A percentile compares a stretch with the other conserved stretches of the same genome.
Evolutionary conservation across 30 jellyfish, hydroid and myxozoan species (phyloP).

Genomic region (Sanderia malayensis): DNA sequence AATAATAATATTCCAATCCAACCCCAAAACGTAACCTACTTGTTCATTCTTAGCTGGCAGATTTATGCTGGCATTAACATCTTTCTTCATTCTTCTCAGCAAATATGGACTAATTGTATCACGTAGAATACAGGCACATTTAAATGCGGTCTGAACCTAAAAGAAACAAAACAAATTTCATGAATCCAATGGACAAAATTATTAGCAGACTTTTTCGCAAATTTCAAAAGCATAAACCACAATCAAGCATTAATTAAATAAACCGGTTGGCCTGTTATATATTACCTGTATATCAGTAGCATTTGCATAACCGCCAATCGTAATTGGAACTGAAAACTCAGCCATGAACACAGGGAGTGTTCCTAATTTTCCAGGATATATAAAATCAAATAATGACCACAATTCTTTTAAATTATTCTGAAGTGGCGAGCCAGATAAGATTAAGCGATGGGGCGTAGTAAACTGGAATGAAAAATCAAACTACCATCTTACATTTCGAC

Average conservation of each 20-base stretch:
- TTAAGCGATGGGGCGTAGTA: slow-evolving; percentile 90
- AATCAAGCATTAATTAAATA: too few relatives aligned
- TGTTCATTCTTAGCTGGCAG: slow-evolving; percentile 91
- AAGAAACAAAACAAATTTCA: not conserved
- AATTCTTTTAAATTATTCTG: slow-evolving; percentile 92
- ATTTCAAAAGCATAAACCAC: too few relatives aligned
- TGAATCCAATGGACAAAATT: too few relatives aligned
- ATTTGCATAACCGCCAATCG: slow-evolving; percentile 97
- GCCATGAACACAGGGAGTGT: slow-evolving; percentile 97
- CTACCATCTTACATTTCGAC: too few relatives aligned
- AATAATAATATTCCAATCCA: too few relatives aligned
- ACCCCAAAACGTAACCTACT: too few relatives aligned
- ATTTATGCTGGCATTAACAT: slow-evolving; percentile 58
- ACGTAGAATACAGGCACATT: slow-evolving; percentile 77
- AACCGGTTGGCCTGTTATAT: too few relatives aligned
- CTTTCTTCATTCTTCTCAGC: slow-evolving; percentile 83
- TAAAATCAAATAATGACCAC: slow-evolving; percentile 96
- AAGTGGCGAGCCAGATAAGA: slow-evolving; percentile 92
- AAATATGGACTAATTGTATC: slow-evolving; percentile 87
- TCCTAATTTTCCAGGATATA: slow-evolving; percentile 95
- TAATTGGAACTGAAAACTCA: slow-evolving; percentile 88
- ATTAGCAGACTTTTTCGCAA: too few relatives aligned
- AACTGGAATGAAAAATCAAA: slow-evolving; percentile 43
- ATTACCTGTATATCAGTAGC: slow-evolving; percentile 92
- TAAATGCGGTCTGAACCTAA: slow-evolving; percentile 92